A percentile compares a stretch with the other conserved stretches of the same genome.
Conservation (phyloP, 2,888 invertebrate genomes). For the Dasypolia templi region DNA sequence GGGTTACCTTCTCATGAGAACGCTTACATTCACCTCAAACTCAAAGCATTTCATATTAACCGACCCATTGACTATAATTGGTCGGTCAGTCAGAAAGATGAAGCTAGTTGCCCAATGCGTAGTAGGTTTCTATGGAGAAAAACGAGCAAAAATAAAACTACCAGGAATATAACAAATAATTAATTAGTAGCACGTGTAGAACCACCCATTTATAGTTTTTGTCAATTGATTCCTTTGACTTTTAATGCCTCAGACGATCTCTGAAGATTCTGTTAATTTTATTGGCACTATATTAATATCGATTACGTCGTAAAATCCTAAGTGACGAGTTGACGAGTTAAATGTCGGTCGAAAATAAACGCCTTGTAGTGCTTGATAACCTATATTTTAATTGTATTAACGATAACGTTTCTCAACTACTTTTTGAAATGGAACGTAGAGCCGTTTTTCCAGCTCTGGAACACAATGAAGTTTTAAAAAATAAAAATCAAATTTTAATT, state of each 20-base stretch:
- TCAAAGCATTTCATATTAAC: background rate
- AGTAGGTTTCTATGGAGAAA: background rate
- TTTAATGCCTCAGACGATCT: constrained; percentile 25
- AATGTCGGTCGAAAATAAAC: constrained; percentile 49
- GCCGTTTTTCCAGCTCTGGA: background rate
- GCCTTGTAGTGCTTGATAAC: constrained; percentile 17
- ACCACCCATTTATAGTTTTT: constrained; percentile 11
- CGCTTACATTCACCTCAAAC: background rate
- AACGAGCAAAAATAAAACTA: no score
- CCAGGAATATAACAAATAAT: background rate
- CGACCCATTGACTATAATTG: no score
- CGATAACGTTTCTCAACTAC: background rate
- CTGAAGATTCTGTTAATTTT: constrained; percentile 60
- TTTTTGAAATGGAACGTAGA: background rate
- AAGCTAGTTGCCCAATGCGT: background rate
- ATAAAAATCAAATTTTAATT: background rate
- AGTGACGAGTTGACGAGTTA: constrained; percentile 59
- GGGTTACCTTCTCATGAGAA: background rate
- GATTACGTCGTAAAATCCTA: constrained; percentile 70
- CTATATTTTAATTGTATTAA: constrained; percentile 24
- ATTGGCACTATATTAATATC: constrained; percentile 67
- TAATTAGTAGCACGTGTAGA: background rate
- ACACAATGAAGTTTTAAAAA: background rate
- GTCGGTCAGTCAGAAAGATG: background rate
- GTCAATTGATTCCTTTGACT: constrained; percentile 26